phyloP scores from a whole-genome alignment of 2,113 vertebrate species.

The Tursiops truncatus region DNA sequence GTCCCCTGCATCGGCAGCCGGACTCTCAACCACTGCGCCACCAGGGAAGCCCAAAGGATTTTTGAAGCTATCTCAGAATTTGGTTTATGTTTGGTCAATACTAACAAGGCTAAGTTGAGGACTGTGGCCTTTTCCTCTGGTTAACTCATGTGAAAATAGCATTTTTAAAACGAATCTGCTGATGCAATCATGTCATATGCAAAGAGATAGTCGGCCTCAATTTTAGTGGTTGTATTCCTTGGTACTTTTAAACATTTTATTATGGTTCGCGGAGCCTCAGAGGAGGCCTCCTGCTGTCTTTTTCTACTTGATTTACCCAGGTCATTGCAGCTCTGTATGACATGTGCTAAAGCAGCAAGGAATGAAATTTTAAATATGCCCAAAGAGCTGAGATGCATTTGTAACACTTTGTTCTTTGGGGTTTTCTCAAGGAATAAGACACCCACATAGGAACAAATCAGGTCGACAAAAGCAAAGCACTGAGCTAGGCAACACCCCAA shows the following conservation, averaged over 20 bases:
- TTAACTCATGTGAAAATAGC: neutral
- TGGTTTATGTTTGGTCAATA: slow-evolving; percentile 17
- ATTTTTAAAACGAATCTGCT: neutral
- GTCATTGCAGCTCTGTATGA: neutral
- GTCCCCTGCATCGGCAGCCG: too few relatives aligned
- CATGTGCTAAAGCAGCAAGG: neutral
- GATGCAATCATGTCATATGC: neutral
- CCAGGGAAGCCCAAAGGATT: neutral
- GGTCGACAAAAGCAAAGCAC: slow-evolving; percentile 36
- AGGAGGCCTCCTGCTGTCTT: neutral
- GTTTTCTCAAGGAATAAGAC: slow-evolving; percentile 52
- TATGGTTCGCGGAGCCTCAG: neutral
- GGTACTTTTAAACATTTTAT: slow-evolving; percentile 34
- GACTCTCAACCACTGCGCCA: too few relatives aligned
- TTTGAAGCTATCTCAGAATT: neutral
- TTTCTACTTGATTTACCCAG: slow-evolving; percentile 29
- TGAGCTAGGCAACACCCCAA: slow-evolving; percentile 28
- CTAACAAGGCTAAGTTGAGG: neutral
- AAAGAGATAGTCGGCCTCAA: neutral
- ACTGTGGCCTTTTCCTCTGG: neutral
- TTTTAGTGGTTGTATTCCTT: neutral
- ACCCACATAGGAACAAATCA: slow-evolving; percentile 27
- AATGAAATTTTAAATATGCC: slow-evolving; percentile 55
- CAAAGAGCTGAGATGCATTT: neutral
- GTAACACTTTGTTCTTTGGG: slow-evolving; percentile 32